phyloP scores from a whole-genome alignment of 2,797 vertebrate genomes.

The Scolopax rusticola region DNA sequence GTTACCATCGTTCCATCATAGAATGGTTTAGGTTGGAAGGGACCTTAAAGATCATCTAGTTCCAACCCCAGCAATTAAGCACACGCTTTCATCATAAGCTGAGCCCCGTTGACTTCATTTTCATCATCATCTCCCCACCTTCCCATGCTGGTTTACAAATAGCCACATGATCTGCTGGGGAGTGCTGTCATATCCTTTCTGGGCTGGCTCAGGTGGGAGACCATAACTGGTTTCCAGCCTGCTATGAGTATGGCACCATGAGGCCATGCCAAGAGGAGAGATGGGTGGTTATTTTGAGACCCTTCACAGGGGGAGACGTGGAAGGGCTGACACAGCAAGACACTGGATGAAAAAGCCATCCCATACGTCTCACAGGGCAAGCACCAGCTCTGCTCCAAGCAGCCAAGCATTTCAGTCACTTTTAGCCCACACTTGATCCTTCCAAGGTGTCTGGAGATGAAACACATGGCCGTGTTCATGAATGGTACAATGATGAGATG shows the following conservation, averaged over 20 bases:
- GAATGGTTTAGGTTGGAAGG: not conserved
- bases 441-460: not conserved
- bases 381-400: not conserved
- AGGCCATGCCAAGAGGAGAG: not conserved
- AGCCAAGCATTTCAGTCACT: not conserved
- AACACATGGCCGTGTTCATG: fast-evolving
- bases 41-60: not conserved
- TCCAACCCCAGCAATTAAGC: not conserved
- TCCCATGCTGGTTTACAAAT: not conserved
- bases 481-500: not conserved
- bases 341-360: not conserved
- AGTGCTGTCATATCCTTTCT: not conserved
- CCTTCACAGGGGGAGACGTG: not conserved
- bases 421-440: not conserved
- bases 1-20: not conserved
- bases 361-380: not conserved
- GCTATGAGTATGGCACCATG: fast-evolving
- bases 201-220: not conserved
- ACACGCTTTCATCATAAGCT: not conserved
- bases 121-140: not conserved
- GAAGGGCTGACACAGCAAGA: not conserved
- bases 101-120: not conserved
- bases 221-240: not conserved
- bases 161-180: not conserved
- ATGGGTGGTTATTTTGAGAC: not conserved